phyloP scores from a whole-genome alignment of 2,888 invertebrate genomes.

The Sericinus montela region DNA sequence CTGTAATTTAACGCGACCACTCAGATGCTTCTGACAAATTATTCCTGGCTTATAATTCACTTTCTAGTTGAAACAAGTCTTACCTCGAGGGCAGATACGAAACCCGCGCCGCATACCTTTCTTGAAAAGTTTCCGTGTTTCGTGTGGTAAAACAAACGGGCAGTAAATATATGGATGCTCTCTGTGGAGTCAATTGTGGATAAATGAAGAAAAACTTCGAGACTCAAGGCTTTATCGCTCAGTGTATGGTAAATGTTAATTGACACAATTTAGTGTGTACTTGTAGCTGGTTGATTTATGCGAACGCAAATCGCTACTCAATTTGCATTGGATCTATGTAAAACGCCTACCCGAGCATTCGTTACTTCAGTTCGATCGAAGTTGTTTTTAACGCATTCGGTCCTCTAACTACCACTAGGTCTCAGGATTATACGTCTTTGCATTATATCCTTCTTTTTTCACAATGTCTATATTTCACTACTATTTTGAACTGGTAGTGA shows the following conservation, averaged over 20 bases:
- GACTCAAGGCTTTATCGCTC: constrained; percentile 25
- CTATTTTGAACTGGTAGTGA: too few relatives aligned
- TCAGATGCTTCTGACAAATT: constrained; percentile 45
- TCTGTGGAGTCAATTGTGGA: constrained; percentile 30
- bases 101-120: constrained; percentile 31
- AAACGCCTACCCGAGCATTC: constrained; percentile 56
- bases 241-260: constrained; percentile 56
- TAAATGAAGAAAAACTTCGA: constrained; percentile 38
- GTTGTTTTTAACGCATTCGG: constrained; percentile 36
- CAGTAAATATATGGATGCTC: constrained; percentile 23
- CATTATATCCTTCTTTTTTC: constrained; percentile 26
- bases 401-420: constrained; percentile 44
- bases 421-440: constrained; percentile 37
- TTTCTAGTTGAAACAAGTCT: constrained; percentile 49
- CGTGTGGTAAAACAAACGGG: constrained; percentile 22
- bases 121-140: constrained; percentile 27
- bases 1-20: constrained; percentile 47
- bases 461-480: constrained; percentile 7
- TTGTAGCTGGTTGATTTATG: constrained; percentile 49
- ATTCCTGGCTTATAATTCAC: constrained; percentile 49
- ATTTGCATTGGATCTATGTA: constrained; percentile 70
- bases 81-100: constrained; percentile 28
- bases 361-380: constrained; percentile 51
- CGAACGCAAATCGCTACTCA: constrained; percentile 55
- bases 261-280: constrained; percentile 52